A percentile compares a stretch with the other conserved stretches of the same genome.
phyloP scores from a whole-genome alignment of 2,888 invertebrate species.

The Erebia palarica region DNA sequence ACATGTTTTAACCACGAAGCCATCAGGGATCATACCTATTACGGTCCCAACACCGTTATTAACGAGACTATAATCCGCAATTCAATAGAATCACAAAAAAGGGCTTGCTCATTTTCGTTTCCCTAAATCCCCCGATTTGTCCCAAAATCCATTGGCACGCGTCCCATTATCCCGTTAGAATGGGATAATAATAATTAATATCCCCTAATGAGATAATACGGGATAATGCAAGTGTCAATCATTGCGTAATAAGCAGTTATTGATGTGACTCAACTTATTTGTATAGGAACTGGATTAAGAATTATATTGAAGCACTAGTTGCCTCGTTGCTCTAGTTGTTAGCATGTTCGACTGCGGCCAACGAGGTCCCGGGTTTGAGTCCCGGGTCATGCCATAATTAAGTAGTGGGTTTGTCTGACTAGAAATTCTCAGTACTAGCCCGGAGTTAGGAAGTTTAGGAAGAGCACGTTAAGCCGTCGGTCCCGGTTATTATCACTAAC shows the following conservation, averaged over 20 bases:
- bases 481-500: no score
- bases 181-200: constrained; percentile 19
- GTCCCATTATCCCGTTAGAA: constrained; percentile 27
- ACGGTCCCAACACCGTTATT: constrained; percentile 1
- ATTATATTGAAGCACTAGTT: neutral
- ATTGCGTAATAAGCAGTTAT: constrained; percentile 34
- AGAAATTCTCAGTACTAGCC: no score
- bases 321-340: no score
- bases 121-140: constrained; percentile 31
- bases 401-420: no score
- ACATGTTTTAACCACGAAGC: neutral
- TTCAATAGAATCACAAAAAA: constrained; percentile 24
- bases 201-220: constrained; percentile 30
- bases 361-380: no score
- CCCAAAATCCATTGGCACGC: constrained; percentile 35
- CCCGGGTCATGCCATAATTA: no score
- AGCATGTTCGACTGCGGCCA: no score
- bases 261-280: neutral
- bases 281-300: neutral
- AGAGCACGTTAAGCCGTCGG: no score
- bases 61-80: constrained; percentile 20
- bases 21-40: neutral
- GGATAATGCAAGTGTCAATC: constrained; percentile 41
- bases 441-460: no score
- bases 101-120: constrained; percentile 28